phyloP scores from a whole-genome alignment of 1,140 invertebrate species.

The Trigoniulus corallinus region DNA sequence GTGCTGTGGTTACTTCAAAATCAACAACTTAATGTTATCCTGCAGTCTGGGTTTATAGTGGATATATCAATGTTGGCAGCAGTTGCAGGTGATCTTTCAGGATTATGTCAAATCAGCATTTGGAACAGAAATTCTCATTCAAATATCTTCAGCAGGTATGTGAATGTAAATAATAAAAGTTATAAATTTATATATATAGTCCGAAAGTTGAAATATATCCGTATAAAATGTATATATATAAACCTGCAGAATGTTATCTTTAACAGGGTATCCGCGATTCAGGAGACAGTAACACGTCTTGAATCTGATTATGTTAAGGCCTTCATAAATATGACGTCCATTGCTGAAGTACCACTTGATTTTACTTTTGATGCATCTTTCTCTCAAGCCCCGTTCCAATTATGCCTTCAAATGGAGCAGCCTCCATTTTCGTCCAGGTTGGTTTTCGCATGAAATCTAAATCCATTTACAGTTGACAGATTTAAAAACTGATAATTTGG shows the following conservation, averaged over 20 bases:
- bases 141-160: conserved; percentile 52
- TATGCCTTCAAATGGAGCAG: conserved; percentile 63
- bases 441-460: too few relatives aligned
- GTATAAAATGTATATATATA: too few relatives aligned
- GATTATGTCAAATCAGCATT: conserved; percentile 63
- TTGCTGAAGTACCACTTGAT: conserved; percentile 50
- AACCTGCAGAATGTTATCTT: too few relatives aligned
- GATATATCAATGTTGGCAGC: conserved; percentile 50
- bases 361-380: conserved; percentile 64
- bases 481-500: too few relatives aligned
- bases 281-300: too few relatives aligned
- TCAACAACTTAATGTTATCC: conserved; percentile 44
- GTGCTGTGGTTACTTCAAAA: conserved; percentile 55
- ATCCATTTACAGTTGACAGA: too few relatives aligned
- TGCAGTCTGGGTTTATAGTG: conserved; percentile 54
- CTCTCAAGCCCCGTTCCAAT: conserved; percentile 44
- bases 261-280: too few relatives aligned
- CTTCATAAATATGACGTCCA: too few relatives aligned
- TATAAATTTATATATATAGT: too few relatives aligned
- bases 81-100: conserved; percentile 64
- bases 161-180: too few relatives aligned
- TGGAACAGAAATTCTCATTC: conserved; percentile 77
- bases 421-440: conserved; percentile 46
- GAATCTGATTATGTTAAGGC: too few relatives aligned
- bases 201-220: too few relatives aligned